A percentile compares a stretch with the other conserved stretches of the same genome.
Evolutionary conservation across 2,797 vertebrate genomes (phyloP).

Genomic region (Valencia hispanica): DNA sequence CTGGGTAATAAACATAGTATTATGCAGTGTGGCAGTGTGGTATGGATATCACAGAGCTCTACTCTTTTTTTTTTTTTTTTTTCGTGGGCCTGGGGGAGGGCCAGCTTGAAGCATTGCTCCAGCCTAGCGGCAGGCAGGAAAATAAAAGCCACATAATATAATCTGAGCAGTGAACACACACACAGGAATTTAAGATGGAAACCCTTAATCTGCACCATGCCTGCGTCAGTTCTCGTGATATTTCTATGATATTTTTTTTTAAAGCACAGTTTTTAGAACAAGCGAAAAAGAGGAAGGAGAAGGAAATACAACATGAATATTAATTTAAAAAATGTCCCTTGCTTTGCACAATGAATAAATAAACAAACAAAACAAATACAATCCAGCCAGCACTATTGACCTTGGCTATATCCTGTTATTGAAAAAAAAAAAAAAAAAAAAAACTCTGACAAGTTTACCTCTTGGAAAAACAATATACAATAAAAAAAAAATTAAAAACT

Average conservation of each 20-base stretch:
- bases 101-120: constrained; percentile 45
- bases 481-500: neutral
- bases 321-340: constrained; percentile 46
- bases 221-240: constrained; percentile 70
- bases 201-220: constrained; percentile 66
- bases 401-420: constrained; percentile 74
- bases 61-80: constrained; percentile 3
- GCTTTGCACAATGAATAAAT: constrained; percentile 39
- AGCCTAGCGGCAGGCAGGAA: constrained; percentile 63
- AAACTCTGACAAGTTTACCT: constrained; percentile 49
- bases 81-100: constrained; percentile 51
- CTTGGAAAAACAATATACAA: neutral
- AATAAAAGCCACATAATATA: constrained; percentile 74
- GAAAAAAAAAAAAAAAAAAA: constrained; percentile 10
- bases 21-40: constrained; percentile 32
- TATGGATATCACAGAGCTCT: constrained; percentile 16
- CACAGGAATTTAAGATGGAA: constrained; percentile 72
- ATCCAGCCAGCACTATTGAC: constrained; percentile 51
- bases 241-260: constrained; percentile 57
- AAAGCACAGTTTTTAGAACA: constrained; percentile 38
- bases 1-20: constrained; percentile 41
- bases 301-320: constrained; percentile 10
- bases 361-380: constrained; percentile 24
- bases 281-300: constrained; percentile 22
- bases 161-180: constrained; percentile 50